A percentile compares a stretch with the other conserved stretches of the same genome.
These are phyloP conservation scores for Nestor notabilis DNA, from an alignment of 2,113 vertebrate genomes.

Conservation along the genomic window DNA sequence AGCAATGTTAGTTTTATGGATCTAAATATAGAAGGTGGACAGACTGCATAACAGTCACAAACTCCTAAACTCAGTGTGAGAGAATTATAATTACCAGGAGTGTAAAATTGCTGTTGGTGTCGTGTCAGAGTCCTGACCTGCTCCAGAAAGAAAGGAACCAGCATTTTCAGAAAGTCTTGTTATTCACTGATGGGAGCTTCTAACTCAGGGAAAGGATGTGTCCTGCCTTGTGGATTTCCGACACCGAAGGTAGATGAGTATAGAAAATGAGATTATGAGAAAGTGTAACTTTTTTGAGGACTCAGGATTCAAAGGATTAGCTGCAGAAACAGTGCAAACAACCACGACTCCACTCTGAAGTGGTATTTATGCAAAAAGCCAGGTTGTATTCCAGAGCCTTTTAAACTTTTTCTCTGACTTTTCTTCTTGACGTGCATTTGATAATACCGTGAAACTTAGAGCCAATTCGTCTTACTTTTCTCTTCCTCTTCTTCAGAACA, in stretches of 20 bases:
- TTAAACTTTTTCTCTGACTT: neutral
- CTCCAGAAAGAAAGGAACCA: neutral
- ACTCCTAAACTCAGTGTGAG: neutral
- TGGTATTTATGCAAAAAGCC: neutral
- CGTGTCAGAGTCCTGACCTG: neutral
- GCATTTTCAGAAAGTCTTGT: neutral
- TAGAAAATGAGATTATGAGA: neutral
- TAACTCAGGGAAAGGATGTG: neutral
- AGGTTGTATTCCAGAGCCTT: neutral
- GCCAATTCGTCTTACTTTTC: neutral
- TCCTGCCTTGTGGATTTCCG: neutral
- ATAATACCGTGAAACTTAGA: neutral
- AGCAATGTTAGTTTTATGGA: neutral
- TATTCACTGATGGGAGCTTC: neutral
- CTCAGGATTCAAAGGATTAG: neutral
- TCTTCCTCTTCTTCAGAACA: neutral
- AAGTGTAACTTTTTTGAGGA: neutral
- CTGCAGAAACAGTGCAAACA: neutral
- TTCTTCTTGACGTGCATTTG: neutral
- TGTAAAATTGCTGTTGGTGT: neutral
- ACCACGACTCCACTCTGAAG: neutral
- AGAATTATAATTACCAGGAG: neutral
- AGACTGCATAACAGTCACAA: neutral
- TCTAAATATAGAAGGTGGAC: conserved; percentile 8
- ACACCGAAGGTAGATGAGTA: neutral